These are phyloP conservation scores for Polypterus bichir DNA, from an alignment of 2,113 vertebrate genomes.

Conservation along the genomic window DNA sequence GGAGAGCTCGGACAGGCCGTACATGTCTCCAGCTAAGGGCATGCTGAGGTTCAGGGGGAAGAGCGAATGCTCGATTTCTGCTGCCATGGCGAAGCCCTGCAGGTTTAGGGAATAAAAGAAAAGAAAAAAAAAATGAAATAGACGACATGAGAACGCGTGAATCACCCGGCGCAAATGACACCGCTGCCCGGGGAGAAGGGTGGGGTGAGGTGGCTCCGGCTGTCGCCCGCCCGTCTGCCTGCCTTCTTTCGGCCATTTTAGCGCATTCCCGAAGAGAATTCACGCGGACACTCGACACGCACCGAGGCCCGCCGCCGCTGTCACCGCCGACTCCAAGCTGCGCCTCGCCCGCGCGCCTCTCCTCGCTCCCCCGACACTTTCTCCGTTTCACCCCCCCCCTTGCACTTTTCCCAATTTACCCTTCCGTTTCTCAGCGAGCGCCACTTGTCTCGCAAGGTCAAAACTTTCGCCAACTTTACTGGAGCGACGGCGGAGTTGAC, in stretches of 20 bases:
- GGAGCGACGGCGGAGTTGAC: too few species aligned
- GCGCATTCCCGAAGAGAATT: too few species aligned
- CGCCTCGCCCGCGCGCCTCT: conserved; percentile 1
- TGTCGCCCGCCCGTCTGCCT: too few species aligned
- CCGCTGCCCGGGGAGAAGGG: not conserved
- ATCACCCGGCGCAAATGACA: not conserved
- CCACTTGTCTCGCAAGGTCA: too few species aligned
- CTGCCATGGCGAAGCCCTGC: conserved; percentile 56
- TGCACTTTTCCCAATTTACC: conserved; percentile 15
- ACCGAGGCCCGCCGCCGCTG: not conserved
- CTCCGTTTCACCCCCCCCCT: not conserved
- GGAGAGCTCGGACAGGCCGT: conserved; percentile 62
- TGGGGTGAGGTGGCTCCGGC: conserved; percentile 6
- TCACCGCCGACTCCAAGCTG: not conserved
- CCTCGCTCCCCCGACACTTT: not conserved
- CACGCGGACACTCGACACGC: too few species aligned
- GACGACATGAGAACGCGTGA: not conserved
- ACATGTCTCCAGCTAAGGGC: conserved; percentile 54
- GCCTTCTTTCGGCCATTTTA: too few species aligned
- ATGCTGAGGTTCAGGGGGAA: conserved; percentile 55
- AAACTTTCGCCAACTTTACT: too few species aligned
- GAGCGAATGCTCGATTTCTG: conserved; percentile 69
- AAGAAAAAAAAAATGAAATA: conserved; percentile 13
- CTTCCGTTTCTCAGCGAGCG: conserved; percentile 10
- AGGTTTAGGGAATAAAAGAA: conserved; percentile 24